phyloP scores from a whole-genome alignment of 2,797 vertebrate species.

The Sandelia bainsii region DNA sequence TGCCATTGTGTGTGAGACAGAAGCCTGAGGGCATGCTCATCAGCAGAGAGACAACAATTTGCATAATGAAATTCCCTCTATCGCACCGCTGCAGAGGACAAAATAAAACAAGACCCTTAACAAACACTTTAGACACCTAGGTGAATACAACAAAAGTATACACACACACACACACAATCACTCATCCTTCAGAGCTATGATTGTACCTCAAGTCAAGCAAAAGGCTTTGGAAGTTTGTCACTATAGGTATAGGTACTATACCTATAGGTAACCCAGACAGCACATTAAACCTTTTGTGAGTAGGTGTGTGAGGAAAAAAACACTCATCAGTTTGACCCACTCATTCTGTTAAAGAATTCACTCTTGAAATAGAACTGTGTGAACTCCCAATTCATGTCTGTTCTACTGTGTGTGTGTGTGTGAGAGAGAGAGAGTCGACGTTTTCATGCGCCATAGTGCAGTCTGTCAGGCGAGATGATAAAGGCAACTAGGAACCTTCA shows the following conservation, averaged over 20 bases:
- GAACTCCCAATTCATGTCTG: conserved; percentile 9
- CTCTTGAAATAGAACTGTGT: conserved; percentile 15
- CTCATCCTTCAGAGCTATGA: conserved; percentile 46
- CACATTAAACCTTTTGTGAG: conserved; percentile 7
- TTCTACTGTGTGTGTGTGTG: conserved; percentile 11
- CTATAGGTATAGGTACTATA: conserved; percentile 31
- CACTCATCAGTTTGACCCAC: conserved; percentile 4
- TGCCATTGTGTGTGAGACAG: conserved; percentile 63
- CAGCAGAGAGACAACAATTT: conserved; percentile 77
- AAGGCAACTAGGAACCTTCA: conserved; percentile 59
- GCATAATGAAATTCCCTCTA: conserved; percentile 82
- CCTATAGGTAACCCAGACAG: neutral
- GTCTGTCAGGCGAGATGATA: conserved; percentile 67
- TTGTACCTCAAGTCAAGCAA: conserved; percentile 34
- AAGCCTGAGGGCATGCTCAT: conserved; percentile 79
- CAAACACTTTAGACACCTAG: conserved; percentile 72
- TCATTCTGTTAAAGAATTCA: conserved; percentile 12
- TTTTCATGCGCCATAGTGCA: conserved; percentile 20
- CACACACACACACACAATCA: conserved; percentile 17
- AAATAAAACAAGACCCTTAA: conserved; percentile 77
- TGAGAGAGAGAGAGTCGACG: conserved; percentile 4
- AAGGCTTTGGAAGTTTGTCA: conserved; percentile 37
- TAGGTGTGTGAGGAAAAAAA: conserved; percentile 3
- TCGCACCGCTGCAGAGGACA: conserved; percentile 70
- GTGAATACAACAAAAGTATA: conserved; percentile 56